Percentiles rank a stretch among this genome's conserved stretches.
Conservation (phyloP, 2,888 invertebrate genomes). For the Osmoderma eremita region DNA sequence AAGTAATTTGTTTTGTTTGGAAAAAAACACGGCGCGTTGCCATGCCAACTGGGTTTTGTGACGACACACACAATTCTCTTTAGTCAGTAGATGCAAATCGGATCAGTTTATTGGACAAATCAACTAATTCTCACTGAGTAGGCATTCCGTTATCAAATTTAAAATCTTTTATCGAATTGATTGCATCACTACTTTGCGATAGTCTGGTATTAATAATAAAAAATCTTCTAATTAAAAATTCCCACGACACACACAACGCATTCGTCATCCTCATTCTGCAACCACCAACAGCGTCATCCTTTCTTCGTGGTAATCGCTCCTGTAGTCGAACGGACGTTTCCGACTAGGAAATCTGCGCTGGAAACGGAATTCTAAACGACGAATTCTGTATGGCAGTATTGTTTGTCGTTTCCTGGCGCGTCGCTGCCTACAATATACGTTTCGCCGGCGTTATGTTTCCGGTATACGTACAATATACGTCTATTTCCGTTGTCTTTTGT, state of each 20-base stretch:
- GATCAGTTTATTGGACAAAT: too few relatives aligned
- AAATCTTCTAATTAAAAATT: not conserved
- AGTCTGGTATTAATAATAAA: too few relatives aligned
- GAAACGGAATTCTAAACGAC: conserved; percentile 39
- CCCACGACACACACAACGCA: not conserved
- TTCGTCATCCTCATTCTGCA: not conserved
- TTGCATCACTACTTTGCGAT: too few relatives aligned
- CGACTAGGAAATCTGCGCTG: conserved; percentile 37
- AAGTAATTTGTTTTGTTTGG: too few relatives aligned
- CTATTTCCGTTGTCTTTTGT: conserved; percentile 25
- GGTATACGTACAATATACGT: conserved; percentile 16
- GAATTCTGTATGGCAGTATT: conserved; percentile 36
- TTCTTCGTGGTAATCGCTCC: not conserved
- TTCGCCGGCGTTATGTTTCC: conserved; percentile 29
- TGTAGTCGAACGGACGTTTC: not conserved
- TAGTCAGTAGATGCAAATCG: too few relatives aligned
- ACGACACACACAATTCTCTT: too few relatives aligned
- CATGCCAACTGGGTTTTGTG: too few relatives aligned
- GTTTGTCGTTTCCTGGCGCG: conserved; percentile 45
- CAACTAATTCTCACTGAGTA: too few relatives aligned
- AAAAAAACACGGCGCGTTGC: too few relatives aligned
- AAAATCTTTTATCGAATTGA: too few relatives aligned
- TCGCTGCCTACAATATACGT: conserved; percentile 9
- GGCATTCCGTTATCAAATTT: too few relatives aligned
- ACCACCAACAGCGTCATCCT: not conserved